Evolutionary conservation across 2,113 vertebrate genomes (phyloP), one percentile per base, ranked within the genome.

Genomic region (Pholis gunnellus): DNA sequence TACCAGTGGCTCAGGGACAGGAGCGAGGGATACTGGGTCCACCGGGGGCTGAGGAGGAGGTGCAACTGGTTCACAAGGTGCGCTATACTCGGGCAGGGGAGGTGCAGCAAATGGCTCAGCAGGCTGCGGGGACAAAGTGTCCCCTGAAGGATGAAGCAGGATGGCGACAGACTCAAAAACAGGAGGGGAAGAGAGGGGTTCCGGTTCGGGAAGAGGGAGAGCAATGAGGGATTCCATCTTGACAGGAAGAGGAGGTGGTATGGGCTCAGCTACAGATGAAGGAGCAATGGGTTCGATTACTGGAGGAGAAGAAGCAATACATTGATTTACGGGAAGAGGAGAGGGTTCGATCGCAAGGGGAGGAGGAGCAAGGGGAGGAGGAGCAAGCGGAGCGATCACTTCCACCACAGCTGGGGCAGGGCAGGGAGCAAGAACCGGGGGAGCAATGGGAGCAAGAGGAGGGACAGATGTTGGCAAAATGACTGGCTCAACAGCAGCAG

Each of bases 61-160:
- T 78, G 85, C 57, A 90, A 89, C 65, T 78, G 87, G 86, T 89
- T 94, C 91, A 94, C 78, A 90, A 75, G 88, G 78, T 83, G 90
- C 74, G 85, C 50, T 75, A 82, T 75, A 92, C 52, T 91, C 89
- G 78, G 77, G 82, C 57, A 89, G 56, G 42, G 83, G 83, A 82
- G 90, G 69, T 65, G 78, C 34, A 82, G 84, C 59, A 34, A 91
- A 77, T 36, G 72, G 87, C 72, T 92, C 79, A 61, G 78, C 78
- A 64, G 75, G 67, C 79, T 81, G 81, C 0, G 75, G 46, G 79
- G 72, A 56, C 64, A 88, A 72, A 81, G 75, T 2, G 18, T 87
- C 87, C 73, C 71, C 88, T 81, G 83, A 57, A 88, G 84, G 56
- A 52, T 34, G 48, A 0, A 56, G 15, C 73, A 84, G 60, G 40